Percentiles rank a stretch among this genome's conserved stretches.
Evolutionary conservation across 1,140 invertebrate genomes (phyloP).

Genomic region (Drosophila navojoa): DNA sequence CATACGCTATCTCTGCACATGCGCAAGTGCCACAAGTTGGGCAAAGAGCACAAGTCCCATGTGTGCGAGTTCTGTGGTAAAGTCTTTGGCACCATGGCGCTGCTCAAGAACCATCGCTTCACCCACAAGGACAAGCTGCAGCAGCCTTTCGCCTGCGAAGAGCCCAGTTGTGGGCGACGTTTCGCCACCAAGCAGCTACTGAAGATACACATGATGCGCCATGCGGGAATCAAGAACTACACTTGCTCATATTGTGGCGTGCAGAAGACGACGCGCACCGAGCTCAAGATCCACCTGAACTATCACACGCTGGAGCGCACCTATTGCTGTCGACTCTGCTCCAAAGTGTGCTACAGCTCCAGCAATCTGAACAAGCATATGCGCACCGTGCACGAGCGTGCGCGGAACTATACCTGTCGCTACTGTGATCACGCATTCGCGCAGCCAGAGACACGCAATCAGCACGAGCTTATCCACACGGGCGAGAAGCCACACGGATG

Average conservation of each 20-base stretch:
- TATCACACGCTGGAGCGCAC: slow-evolving; percentile 64
- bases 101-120: slow-evolving; percentile 54
- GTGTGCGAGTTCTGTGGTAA: slow-evolving; percentile 66
- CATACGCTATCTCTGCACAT: slow-evolving; percentile 46
- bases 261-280: slow-evolving; percentile 59
- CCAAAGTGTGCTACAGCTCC: slow-evolving; percentile 52
- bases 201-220: slow-evolving; percentile 61
- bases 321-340: slow-evolving; percentile 55
- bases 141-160: slow-evolving; percentile 39
- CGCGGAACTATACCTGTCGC: slow-evolving; percentile 50
- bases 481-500: slow-evolving; percentile 84
- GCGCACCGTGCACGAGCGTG: slow-evolving; percentile 55
- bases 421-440: slow-evolving; percentile 55
- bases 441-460: slow-evolving; percentile 57
- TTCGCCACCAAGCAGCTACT: slow-evolving; percentile 56
- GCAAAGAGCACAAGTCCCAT: slow-evolving; percentile 45
- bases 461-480: slow-evolving; percentile 67
- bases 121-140: slow-evolving; percentile 44
- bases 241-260: slow-evolving; percentile 59
- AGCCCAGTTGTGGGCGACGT: slow-evolving; percentile 36
- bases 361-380: slow-evolving; percentile 62
- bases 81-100: slow-evolving; percentile 44
- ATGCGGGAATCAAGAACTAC: slow-evolving; percentile 65
- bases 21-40: slow-evolving; percentile 50
- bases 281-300: slow-evolving; percentile 61